phyloP scores from a whole-genome alignment of 2,113 vertebrate genomes.

The Myxocyprinus asiaticus region DNA sequence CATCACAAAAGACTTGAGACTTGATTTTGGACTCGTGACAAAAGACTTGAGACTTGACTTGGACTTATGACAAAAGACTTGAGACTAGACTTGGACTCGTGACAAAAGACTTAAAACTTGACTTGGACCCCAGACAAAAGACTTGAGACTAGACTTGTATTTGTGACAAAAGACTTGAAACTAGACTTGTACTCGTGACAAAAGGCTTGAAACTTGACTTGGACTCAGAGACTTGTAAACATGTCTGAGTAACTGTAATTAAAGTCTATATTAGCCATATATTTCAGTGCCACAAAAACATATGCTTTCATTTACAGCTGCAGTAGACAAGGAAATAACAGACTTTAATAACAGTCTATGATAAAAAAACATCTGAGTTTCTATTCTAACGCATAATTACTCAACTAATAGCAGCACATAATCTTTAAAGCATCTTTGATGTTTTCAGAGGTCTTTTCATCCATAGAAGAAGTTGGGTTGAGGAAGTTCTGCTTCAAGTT shows the following conservation, averaged over 20 bases:
- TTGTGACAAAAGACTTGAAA: too few species aligned
- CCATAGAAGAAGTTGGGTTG: background rate
- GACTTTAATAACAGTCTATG: background rate
- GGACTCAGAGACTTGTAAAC: too few species aligned
- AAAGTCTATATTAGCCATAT: background rate
- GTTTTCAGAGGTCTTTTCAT: background rate
- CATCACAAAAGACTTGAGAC: too few species aligned
- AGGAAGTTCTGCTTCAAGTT: constrained; percentile 7
- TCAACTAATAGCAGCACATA: constrained; percentile 17
- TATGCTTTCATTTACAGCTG: constrained; percentile 17
- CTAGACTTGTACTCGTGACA: too few species aligned
- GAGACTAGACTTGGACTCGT: too few species aligned
- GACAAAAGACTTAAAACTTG: too few species aligned
- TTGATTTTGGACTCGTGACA: too few species aligned
- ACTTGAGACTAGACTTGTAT: too few species aligned
- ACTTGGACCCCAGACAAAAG: too few species aligned
- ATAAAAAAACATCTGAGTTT: background rate
- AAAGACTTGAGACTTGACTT: too few species aligned
- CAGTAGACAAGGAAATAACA: constrained; percentile 8
- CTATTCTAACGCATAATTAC: constrained; percentile 22
- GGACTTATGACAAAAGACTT: too few species aligned
- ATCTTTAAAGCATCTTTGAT: constrained; percentile 12
- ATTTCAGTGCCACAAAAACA: background rate
- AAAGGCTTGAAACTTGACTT: too few species aligned
- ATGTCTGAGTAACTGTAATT: background rate